phyloP scores from a whole-genome alignment of 2,888 invertebrate genomes.

The Tubulanus polymorphus region DNA sequence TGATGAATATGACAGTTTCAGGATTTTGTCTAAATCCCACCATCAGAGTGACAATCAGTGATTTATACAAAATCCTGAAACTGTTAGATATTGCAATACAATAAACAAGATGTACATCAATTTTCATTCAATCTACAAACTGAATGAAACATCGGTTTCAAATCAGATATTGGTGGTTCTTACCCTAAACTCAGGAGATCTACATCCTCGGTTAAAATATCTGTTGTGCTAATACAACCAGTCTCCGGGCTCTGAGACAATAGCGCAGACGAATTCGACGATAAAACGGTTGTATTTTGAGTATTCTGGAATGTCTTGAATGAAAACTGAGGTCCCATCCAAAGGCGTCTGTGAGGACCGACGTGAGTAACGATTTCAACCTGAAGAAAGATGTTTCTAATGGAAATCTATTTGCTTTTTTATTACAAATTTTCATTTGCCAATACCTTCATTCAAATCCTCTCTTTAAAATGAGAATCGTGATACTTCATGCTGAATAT shows the following conservation, averaged over 20 bases:
- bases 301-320: slow-evolving; percentile 77
- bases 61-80: neutral
- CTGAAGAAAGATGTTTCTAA: too few relatives aligned
- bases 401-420: too few relatives aligned
- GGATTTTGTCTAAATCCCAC: too few relatives aligned
- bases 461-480: too few relatives aligned
- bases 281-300: slow-evolving; percentile 50
- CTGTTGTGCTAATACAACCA: slow-evolving; percentile 38
- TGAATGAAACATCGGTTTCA: neutral
- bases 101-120: neutral
- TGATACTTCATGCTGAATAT: too few relatives aligned
- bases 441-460: too few relatives aligned
- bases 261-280: slow-evolving; percentile 51
- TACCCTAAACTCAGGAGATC: slow-evolving; percentile 53
- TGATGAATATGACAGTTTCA: too few relatives aligned
- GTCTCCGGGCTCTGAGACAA: slow-evolving; percentile 50
- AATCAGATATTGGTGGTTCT: slow-evolving; percentile 16
- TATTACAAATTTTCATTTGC: too few relatives aligned
- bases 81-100: neutral
- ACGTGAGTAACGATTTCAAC: slow-evolving; percentile 97
- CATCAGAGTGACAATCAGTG: neutral
- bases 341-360: slow-evolving; percentile 84
- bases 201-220: slow-evolving; percentile 48
- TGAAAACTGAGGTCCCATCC: slow-evolving; percentile 99
- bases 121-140: too few relatives aligned